Base-by-base conservation (phyloP, 2,888 invertebrate genomes). In the Cordilura impudica region DNA sequence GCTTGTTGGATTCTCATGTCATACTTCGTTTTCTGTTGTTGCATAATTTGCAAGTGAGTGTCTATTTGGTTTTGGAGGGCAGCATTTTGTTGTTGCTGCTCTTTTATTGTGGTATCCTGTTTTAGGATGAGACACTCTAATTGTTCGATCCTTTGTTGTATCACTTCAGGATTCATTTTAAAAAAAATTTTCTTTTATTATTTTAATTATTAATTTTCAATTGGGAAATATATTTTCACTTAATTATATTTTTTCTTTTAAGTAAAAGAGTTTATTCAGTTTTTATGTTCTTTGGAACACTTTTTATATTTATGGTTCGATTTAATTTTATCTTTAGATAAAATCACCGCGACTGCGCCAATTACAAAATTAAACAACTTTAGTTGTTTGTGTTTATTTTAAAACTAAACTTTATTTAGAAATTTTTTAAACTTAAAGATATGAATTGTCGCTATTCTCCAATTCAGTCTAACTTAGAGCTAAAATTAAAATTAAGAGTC, bases 101-200 rank as follows among this genome's bases (percentile, higher is more conserved):
- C 26, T 26, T 26, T 26, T 26, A 26, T 26, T 26, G 26, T 26
- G 26, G 26, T 26, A 26, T 26, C 26, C 26, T 26, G 26, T 26
- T 26, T 26, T 26, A 26, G 26, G 26, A 26, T 26, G 26, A 26
- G 26, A 26, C 26, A 26, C 6, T 26, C 26, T 26, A 26, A 26
- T 26, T 26, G 26, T 53, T 53, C 26, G 26, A 53, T 53, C 18
- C 60, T 60, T 60, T 45, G 60, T 14, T 60, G 63, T 49, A 63
- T 63, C 49, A 63, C 47, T 63, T 63, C 49, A 63, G 63, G 63
- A 47, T 63, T 63, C 18, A 61, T 61, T 60, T 45, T 26, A n/a
- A n/a, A 45, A 26, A 16, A 26, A 26, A 23, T 51, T 49, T 4
- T 43, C 12, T 18, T 18, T 45, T 35, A 19, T 53, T 53, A 8